Percentiles rank a stretch among this genome's conserved stretches.
phyloP scores from a whole-genome alignment of 2,797 vertebrate genomes.

The Microctenopoma stevenorrisi region DNA sequence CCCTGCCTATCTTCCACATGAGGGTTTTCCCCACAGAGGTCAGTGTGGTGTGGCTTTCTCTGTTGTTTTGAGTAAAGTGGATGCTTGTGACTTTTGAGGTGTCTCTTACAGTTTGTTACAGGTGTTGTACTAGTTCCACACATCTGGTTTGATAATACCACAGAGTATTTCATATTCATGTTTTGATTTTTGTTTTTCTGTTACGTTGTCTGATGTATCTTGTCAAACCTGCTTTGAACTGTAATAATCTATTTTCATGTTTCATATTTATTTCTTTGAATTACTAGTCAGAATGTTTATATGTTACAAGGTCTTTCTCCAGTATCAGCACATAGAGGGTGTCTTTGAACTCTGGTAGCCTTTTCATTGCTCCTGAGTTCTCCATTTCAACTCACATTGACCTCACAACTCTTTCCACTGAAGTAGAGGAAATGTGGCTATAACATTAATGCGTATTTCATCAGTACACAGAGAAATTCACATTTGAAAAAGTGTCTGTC shows the following conservation, averaged over 20 bases:
- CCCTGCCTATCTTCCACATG: background rate
- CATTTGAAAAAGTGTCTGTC: background rate
- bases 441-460: background rate
- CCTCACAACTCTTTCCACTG: background rate
- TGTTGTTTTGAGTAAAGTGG: background rate
- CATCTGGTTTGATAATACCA: constrained; percentile 15
- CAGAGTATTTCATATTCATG: constrained; percentile 16
- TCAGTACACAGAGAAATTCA: background rate
- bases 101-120: background rate
- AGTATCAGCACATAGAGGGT: background rate
- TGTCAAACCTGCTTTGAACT: constrained; percentile 7
- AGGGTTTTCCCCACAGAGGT: background rate
- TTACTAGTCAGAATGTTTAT: background rate
- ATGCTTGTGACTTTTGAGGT: background rate
- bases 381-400: background rate
- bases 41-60: background rate
- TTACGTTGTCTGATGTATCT: background rate
- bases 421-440: background rate
- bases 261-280: background rate
- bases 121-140: background rate
- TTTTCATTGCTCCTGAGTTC: background rate
- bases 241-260: background rate
- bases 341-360: background rate
- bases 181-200: constrained; percentile 21
- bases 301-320: background rate